Base-by-base conservation (phyloP, 2,888 invertebrate genomes). In the Cinara cedri region DNA sequence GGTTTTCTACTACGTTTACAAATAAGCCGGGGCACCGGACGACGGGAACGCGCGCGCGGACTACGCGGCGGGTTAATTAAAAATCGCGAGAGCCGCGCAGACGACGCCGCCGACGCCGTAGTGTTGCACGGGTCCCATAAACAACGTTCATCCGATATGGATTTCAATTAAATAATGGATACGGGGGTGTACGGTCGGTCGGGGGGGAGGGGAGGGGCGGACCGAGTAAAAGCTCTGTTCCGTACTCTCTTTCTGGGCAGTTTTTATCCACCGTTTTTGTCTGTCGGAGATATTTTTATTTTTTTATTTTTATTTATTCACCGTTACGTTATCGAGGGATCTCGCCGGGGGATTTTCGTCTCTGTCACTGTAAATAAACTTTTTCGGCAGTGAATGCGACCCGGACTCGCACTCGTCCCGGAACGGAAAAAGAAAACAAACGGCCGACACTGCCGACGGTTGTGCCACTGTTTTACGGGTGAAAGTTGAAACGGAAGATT, bases 111-210 rank as follows among this genome's bases (percentile, higher is more conserved):
- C 34, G 16, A 8, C 49, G 21, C 14, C 13, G 3, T 4, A 34
- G 34, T 34, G 3, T 34, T 34, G 34, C 34, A 34, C n/a, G n/a
- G 34, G 19, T 8, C 55, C 57, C 44, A 46, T 72, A 72, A 72
- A 72, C 71, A 72, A 57, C 71, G 71, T 57, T 57, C 57, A 72
- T 57, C 71, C 71, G 71, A 72, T 72, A 72, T 46, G 60, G 72
- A 72, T 72, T 72, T 72, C 72, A 72, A 72, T 72, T 72, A 71
- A 72, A 34, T 9, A 49, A 72, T n/a, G 6, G 34, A 34, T 34
- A 34, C 34, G 34, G 34, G 3, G 34, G 34, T 4, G n/a, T n/a
- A n/a, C n/a, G 34, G 34, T 6, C 3, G 34, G 34, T 4, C 34
- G 34, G 34, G 34, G 3, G 3, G 34, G 34, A 3, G 3, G 34